A percentile compares a stretch with the other conserved stretches of the same genome.
Evolutionary conservation across 2,888 invertebrate species (phyloP).

Genomic region (Drosophila neutralis): DNA sequence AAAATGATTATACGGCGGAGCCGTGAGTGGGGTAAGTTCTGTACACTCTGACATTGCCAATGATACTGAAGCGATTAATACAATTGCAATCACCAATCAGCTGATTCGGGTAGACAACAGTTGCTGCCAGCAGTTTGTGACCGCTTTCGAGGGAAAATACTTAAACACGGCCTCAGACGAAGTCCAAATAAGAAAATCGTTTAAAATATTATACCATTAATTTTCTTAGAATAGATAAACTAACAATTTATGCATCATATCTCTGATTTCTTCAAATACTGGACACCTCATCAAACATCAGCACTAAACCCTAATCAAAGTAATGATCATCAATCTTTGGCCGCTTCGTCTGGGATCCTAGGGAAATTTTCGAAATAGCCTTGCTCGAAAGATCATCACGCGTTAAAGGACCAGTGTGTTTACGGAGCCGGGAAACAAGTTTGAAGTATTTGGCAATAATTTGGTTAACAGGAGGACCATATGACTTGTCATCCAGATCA

Average conservation of each 20-base stretch:
- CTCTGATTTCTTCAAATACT: neutral
- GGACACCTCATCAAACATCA: neutral
- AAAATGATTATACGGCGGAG: conserved; percentile 89
- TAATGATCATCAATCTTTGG: conserved; percentile 28
- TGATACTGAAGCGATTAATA: neutral
- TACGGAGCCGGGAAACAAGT: conserved; percentile 23
- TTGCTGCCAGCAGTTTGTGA: conserved; percentile 5
- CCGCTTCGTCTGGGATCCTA: neutral
- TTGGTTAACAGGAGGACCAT: neutral
- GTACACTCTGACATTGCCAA: conserved; percentile 35
- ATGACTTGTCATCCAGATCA: conserved; percentile 5
- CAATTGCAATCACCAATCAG: conserved; percentile 10
- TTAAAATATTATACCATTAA: neutral
- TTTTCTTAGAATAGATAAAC: neutral
- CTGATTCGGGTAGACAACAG: conserved; percentile 6
- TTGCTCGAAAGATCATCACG: neutral
- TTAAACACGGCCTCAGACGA: neutral
- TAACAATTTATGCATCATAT: neutral
- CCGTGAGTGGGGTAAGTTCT: conserved; percentile 10
- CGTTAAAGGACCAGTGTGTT: neutral
- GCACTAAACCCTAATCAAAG: neutral
- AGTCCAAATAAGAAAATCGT: neutral
- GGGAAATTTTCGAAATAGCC: neutral
- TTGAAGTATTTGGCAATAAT: conserved; percentile 41
- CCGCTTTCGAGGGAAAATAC: neutral